Evolutionary conservation across 2,888 invertebrate species (phyloP).

Genomic region (Caenorhabditis sp.): DNA sequence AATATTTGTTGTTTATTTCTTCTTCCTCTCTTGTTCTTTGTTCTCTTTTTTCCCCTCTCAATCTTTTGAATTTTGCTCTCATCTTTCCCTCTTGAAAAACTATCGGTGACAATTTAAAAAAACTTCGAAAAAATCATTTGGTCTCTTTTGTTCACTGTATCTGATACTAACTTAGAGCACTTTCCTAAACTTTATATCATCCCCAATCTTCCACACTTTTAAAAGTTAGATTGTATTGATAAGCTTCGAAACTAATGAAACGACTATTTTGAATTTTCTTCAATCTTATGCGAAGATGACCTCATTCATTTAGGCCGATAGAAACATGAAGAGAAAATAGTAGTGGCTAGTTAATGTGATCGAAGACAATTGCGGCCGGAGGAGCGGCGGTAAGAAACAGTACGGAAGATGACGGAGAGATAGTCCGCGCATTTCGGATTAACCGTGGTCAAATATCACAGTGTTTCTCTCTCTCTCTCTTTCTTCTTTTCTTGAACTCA

Average conservation of each 20-base stretch:
- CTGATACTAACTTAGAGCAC: no score
- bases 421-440: conserved; percentile 65
- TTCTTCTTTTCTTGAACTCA: conserved; percentile 50
- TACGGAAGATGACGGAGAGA: conserved; percentile 63
- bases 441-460: conserved; percentile 66
- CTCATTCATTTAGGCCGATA: conserved; percentile 52
- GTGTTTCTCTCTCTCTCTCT: conserved; percentile 42
- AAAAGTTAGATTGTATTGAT: conserved; percentile 19
- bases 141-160: no score
- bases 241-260: conserved; percentile 2
- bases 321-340: conserved; percentile 47
- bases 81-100: background rate
- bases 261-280: conserved; percentile 62
- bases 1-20: conserved; percentile 64
- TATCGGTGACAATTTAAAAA: no score
- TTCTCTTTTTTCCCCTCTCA: conserved; percentile 13
- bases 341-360: conserved; percentile 58
- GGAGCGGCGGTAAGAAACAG: conserved; percentile 51
- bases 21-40: conserved; percentile 27
- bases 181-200: no score
- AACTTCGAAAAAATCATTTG: no score
- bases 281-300: conserved; percentile 54
- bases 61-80: conserved; percentile 7
- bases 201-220: no score
- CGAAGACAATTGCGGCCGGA: conserved; percentile 61